These are phyloP conservation scores for Watsonalla binaria DNA, from an alignment of 2,888 invertebrate genomes.

Conservation along the genomic window DNA sequence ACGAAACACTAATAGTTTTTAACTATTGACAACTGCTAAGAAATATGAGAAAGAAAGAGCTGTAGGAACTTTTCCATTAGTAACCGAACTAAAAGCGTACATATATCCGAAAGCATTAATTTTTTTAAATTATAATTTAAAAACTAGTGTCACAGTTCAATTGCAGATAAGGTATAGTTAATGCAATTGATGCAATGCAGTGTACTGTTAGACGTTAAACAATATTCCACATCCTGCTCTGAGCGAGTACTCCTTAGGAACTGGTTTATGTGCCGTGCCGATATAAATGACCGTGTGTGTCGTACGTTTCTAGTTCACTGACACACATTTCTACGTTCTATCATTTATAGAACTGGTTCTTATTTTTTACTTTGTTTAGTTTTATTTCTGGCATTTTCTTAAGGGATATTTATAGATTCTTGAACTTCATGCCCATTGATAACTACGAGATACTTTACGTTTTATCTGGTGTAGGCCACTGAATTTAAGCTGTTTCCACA, in stretches of 20 bases:
- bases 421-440: neutral
- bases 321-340: conserved; percentile 33
- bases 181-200: neutral
- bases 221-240: conserved; percentile 18
- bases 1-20: too few species aligned
- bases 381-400: neutral
- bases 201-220: conserved; percentile 19
- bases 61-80: too few species aligned
- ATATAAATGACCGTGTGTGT: conserved; percentile 34
- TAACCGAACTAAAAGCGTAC: too few species aligned
- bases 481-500: too few species aligned
- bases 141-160: conserved; percentile 27
- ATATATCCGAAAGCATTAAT: too few species aligned
- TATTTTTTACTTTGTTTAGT: conserved; percentile 9
- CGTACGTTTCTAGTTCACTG: conserved; percentile 44
- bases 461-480: too few species aligned
- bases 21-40: too few species aligned
- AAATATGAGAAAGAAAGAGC: too few species aligned
- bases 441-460: too few species aligned
- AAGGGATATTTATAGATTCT: neutral
- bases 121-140: too few species aligned
- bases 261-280: conserved; percentile 30
- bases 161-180: conserved; percentile 10
- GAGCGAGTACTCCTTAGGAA: conserved; percentile 22
- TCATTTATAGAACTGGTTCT: conserved; percentile 22